Conservation (phyloP, 2,888 invertebrate species). For the Tryphoninae sp. region DNA sequence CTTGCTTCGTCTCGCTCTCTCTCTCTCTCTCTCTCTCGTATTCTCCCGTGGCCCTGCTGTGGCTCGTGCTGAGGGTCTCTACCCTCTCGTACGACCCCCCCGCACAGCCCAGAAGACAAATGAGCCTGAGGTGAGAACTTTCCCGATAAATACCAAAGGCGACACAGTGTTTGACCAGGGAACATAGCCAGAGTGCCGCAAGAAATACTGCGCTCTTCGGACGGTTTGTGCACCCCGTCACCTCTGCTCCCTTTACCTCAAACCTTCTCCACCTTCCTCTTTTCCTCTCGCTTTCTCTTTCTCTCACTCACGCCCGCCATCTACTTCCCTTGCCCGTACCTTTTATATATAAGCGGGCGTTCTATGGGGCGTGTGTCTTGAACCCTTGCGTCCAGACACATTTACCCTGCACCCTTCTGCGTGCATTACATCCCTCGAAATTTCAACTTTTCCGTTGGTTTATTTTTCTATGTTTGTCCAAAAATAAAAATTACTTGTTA, state of each 20-base stretch:
- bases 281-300: slow-evolving; percentile 41
- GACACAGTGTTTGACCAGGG: slow-evolving; percentile 81
- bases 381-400: too few species aligned
- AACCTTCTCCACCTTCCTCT: slow-evolving; percentile 37
- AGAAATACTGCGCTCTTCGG: slow-evolving; percentile 78
- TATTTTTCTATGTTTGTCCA: background rate
- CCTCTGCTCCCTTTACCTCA: slow-evolving; percentile 47
- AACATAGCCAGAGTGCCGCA: slow-evolving; percentile 74
- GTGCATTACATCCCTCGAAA: too few species aligned
- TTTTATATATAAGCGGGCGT: too few species aligned
- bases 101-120: slow-evolving; percentile 80
- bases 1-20: background rate
- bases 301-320: slow-evolving; percentile 17
- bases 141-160: slow-evolving; percentile 81
- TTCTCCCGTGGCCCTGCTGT: slow-evolving; percentile 7
- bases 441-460: too few species aligned
- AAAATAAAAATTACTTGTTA: too few species aligned
- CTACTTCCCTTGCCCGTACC: background rate
- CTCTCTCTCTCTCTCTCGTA: slow-evolving; percentile 10
- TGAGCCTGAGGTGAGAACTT: slow-evolving; percentile 82
- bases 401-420: too few species aligned
- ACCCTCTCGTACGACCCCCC: slow-evolving; percentile 65
- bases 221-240: slow-evolving; percentile 66
- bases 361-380: too few species aligned
- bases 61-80: slow-evolving; percentile 52